Evolutionary conservation across 1,140 invertebrate genomes (phyloP), one percentile per base, ranked within the genome.

Genomic region (Drosophila nasuta): DNA sequence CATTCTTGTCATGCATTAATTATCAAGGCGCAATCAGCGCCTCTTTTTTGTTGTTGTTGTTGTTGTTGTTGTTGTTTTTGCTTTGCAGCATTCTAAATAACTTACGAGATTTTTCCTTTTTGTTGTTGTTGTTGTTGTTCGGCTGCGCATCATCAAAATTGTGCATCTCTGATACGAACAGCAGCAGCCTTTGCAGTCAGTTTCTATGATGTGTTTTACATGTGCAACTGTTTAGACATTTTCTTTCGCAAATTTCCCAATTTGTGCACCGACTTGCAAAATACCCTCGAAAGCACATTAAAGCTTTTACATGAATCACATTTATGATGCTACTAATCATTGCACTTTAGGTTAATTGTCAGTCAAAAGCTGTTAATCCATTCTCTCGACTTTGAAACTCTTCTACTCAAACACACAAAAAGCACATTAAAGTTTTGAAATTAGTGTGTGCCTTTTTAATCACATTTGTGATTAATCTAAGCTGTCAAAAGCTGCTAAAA

Each of bases 1-100:
- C 73, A 88, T 89, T 81, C 75, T 60, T 88, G 77, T 72, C 65
- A 80, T 69, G 85, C 83, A 83, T 83, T 82, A 81, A 83, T 88
- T 88, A 88, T 88, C 83, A 77, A 75, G 69, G 54, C 75, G 77
- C 74, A 88, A 83, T 82, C 81, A 82, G 48, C 56, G 38, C 3
- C 13, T 10, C 25, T 46, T 13, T 35, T 62, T 49, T 51, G 28
- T 51, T 17, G 45, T 5, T 62, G 45, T 38, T 49, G n/a, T 49
- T 51, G 28, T 51, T 17, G 45, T 5, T 62, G 28, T 20, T 38
- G 33, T 10, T 38, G 54, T 57, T 58, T 15, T 28, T 25, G 49
- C 51, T 72, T 75, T 51, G 79, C 80, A 83, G 74, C 77, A 85
- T 85, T 25, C 20, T 25, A 25, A 25, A 25, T 25, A 25, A 25